These are phyloP conservation scores for Euphydryas editha DNA, from an alignment of 2,888 invertebrate species.

Conservation along the genomic window DNA sequence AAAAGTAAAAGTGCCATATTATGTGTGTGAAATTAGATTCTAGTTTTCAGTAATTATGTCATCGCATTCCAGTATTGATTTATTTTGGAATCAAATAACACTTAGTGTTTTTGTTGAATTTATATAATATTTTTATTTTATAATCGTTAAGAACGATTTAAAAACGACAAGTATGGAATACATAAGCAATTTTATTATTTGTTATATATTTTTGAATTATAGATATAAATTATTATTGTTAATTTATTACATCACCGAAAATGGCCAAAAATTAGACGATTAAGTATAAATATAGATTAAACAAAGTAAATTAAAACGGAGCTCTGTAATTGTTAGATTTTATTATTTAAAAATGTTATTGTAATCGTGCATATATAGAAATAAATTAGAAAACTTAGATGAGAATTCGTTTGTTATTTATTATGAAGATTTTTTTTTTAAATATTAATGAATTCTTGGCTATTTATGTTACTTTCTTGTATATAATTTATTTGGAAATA, in stretches of 20 bases:
- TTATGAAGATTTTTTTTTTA: slow-evolving; percentile 19
- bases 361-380: slow-evolving; percentile 29
- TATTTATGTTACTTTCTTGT: slow-evolving; percentile 1
- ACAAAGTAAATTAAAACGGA: slow-evolving; percentile 20
- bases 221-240: slow-evolving; percentile 13
- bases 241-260: slow-evolving; percentile 16
- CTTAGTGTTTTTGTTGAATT: slow-evolving; percentile 42
- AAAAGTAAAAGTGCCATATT: slow-evolving; percentile 54
- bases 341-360: slow-evolving; percentile 19
- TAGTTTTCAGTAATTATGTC: slow-evolving; percentile 42
- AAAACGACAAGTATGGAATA: slow-evolving; percentile 30
- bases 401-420: slow-evolving; percentile 27
- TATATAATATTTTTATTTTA: slow-evolving; percentile 28
- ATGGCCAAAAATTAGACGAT: slow-evolving; percentile 36
- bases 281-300: slow-evolving; percentile 31
- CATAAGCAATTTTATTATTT: background rate
- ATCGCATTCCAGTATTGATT: slow-evolving; percentile 60
- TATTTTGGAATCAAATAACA: slow-evolving; percentile 35
- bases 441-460: background rate
- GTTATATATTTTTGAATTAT: slow-evolving; percentile 2
- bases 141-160: slow-evolving; percentile 63
- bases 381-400: slow-evolving; percentile 23
- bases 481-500: slow-evolving; percentile 7
- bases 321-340: slow-evolving; percentile 18
- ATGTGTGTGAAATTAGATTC: slow-evolving; percentile 38